Base-by-base conservation (phyloP, 2,113 vertebrate species). In the Ciconia boyciana region DNA sequence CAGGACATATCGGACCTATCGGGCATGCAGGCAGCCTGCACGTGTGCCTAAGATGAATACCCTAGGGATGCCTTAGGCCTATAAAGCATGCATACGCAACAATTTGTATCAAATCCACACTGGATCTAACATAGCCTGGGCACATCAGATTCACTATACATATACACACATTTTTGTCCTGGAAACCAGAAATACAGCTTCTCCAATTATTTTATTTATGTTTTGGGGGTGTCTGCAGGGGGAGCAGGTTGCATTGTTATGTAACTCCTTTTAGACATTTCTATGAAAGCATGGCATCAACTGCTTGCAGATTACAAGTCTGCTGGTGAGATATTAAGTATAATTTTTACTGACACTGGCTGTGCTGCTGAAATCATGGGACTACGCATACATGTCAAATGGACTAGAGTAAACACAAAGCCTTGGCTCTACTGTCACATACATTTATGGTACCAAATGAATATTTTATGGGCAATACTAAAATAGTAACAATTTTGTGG, bases 391-490 rank as follows among this genome's bases (percentile, higher is more conserved):
- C 64, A 9, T n/a, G 76, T 84, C 92, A 95, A 72, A 43, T 24
- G 29, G 64, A 75, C 76, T 80, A 20, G 17, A 88, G 54, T 46
- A 87, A 75, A 92, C 87, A 89, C 90, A 65, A 61, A 68, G 69
- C 55, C 79, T 61, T 6, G 6, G 52, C 91, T 72, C 80, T 78
- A 32, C 76, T 39, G 65, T 11, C 88, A 65, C 1, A 18, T 19
- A 84, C 88, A 49, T 90, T 93, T 82, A 87, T 46, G 57, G 89
- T 52, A 64, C 65, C 84, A 72, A 85, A 82, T 83, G 43, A 96
- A 26, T 82, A 76, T 87, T 95, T 92, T 36, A 89, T 13, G 52
- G 41, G 48, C 12, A 22, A 52, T n/a, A 82, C 74, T 54, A 91
- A 94, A 93, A 96, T 32, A 93, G 90, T 18, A 89, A 89, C 48